Conservation (phyloP, 2,113 vertebrate genomes). For the Megaleporinus macrocephalus region DNA sequence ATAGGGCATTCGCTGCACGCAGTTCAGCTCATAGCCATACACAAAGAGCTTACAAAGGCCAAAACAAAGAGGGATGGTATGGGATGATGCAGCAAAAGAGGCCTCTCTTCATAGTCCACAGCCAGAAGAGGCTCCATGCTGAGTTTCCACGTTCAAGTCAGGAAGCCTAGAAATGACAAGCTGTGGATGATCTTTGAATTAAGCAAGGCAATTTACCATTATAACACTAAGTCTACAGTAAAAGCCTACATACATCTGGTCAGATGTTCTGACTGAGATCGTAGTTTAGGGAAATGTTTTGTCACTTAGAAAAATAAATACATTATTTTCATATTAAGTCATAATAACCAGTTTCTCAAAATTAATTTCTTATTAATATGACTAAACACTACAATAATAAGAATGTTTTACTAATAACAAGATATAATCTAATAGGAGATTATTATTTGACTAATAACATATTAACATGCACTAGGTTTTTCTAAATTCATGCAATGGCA, state of each 20-base stretch:
- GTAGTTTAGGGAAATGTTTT: too few species aligned
- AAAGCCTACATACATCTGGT: neutral
- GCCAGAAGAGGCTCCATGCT: neutral
- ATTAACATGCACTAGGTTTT: too few species aligned
- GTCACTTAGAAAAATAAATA: too few species aligned
- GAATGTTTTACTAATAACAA: too few species aligned
- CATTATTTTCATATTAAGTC: neutral
- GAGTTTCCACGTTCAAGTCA: neutral
- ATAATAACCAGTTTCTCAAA: too few species aligned
- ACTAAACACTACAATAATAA: too few species aligned
- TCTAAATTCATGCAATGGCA: too few species aligned
- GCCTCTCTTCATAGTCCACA: neutral
- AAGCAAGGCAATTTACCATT: neutral
- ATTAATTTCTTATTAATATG: too few species aligned
- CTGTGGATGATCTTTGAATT: neutral
- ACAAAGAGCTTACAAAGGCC: conserved; percentile 24
- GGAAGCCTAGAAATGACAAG: neutral
- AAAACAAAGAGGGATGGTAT: conserved; percentile 34
- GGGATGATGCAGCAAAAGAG: conserved; percentile 33
- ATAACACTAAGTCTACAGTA: neutral
- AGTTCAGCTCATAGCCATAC: conserved; percentile 28
- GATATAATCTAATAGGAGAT: too few species aligned
- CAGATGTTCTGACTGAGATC: too few species aligned
- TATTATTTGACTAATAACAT: too few species aligned
- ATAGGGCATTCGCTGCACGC: conserved; percentile 54